A percentile compares a stretch with the other conserved stretches of the same genome.
These are phyloP conservation scores for Apodemus agrarius DNA, from an alignment of 2,797 vertebrate genomes.

Conservation along the genomic window DNA sequence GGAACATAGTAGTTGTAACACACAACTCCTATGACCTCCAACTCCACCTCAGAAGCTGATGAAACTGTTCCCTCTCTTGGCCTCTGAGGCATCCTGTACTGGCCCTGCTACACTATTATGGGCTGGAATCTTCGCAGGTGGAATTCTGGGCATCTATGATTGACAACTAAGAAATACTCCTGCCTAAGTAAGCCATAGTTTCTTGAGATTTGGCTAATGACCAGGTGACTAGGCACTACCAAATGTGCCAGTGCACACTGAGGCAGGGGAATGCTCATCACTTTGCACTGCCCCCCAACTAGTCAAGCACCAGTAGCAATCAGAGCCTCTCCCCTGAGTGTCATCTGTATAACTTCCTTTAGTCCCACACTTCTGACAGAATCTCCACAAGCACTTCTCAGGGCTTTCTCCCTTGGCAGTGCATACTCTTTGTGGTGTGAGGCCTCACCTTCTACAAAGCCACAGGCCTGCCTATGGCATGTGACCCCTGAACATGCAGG, in stretches of 20 bases:
- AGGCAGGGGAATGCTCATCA: background rate
- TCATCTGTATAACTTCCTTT: background rate
- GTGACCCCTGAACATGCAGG: background rate
- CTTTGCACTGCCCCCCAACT: too few relatives aligned
- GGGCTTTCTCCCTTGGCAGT: background rate
- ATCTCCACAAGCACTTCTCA: background rate
- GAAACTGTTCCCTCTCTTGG: too few relatives aligned
- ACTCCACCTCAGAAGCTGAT: background rate
- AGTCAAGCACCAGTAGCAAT: background rate
- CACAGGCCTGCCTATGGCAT: background rate
- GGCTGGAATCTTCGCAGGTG: background rate
- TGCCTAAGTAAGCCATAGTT: background rate
- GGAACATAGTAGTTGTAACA: background rate
- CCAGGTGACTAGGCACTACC: background rate
- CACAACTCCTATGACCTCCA: background rate
- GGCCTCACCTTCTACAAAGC: background rate
- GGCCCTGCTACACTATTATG: too few relatives aligned
- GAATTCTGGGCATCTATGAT: background rate
- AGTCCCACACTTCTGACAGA: background rate
- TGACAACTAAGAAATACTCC: background rate
- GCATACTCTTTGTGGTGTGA: background rate
- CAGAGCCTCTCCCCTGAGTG: background rate
- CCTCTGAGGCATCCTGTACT: background rate
- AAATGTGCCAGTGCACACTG: background rate
- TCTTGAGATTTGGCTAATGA: background rate